Conservation (phyloP, 2,113 vertebrate species). For the Genyomyrus donnyi region DNA sequence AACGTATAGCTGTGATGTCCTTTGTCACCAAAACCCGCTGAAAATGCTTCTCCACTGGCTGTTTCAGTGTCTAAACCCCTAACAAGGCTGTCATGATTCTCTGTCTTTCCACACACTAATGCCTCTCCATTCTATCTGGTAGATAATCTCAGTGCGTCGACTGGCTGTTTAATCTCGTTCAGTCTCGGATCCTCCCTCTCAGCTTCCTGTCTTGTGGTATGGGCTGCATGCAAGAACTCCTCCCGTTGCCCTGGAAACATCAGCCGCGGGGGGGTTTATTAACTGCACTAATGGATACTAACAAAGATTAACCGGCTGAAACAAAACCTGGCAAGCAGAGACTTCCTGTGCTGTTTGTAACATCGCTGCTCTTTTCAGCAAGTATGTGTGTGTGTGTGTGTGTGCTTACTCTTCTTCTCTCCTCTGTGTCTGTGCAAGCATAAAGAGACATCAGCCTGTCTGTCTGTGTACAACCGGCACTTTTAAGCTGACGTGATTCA, state of each 20-base stretch:
- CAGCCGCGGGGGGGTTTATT: not conserved
- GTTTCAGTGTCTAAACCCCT: not conserved
- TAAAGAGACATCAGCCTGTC: not conserved
- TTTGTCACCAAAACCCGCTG: not conserved
- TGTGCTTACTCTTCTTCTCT: not conserved
- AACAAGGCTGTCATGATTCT: not conserved
- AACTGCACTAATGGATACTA: constrained; percentile 22
- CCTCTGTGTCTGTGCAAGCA: not conserved
- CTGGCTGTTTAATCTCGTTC: constrained; percentile 11
- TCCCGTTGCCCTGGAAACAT: constrained; percentile 9
- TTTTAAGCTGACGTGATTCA: not conserved
- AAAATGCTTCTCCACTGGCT: not conserved
- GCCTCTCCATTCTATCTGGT: not conserved
- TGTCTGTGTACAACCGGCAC: not conserved
- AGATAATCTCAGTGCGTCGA: not conserved
- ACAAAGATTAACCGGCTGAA: constrained; percentile 17
- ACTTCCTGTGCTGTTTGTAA: not conserved
- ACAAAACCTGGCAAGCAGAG: not conserved
- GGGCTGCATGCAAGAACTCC: constrained; percentile 14
- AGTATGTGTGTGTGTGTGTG: constrained; percentile 7
- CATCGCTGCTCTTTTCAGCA: not conserved
- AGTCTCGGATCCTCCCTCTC: not conserved
- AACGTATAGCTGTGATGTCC: constrained; percentile 3
- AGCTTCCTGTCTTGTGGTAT: constrained; percentile 6
- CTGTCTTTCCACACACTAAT: not conserved